These are phyloP conservation scores for Chymomyza amoena DNA, from an alignment of 2,888 invertebrate species.

Conservation along the genomic window DNA sequence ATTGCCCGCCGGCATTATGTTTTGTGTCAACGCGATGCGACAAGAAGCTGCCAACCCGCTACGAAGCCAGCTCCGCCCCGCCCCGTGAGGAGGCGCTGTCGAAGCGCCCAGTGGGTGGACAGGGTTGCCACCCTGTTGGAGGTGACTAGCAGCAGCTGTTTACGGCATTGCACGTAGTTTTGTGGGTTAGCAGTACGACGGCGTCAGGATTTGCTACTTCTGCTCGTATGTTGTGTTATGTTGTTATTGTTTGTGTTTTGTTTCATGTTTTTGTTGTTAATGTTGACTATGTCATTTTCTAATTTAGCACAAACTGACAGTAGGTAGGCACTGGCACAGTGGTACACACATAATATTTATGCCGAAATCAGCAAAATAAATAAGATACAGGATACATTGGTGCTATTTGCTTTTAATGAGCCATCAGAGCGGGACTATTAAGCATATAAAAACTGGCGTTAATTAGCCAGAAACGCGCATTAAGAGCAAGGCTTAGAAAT, in stretches of 20 bases:
- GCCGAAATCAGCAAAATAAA: constrained; percentile 58
- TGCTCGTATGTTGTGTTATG: background rate
- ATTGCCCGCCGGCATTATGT: constrained; percentile 75
- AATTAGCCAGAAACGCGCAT: background rate
- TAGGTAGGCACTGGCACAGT: constrained; percentile 29
- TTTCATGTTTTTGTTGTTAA: constrained; percentile 54
- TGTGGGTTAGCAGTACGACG: constrained; percentile 63
- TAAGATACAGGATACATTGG: constrained; percentile 6
- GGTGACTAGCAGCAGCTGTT: constrained; percentile 40
- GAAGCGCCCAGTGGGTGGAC: background rate
- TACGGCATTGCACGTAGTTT: constrained; percentile 64
- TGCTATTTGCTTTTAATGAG: background rate
- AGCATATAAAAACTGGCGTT: background rate
- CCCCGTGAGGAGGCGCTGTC: background rate
- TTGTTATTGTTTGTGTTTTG: constrained; percentile 7
- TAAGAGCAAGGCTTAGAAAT: background rate
- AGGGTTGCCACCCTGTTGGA: background rate
- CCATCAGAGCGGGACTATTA: background rate
- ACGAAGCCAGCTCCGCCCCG: background rate
- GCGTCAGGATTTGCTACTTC: background rate
- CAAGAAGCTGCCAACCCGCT: background rate
- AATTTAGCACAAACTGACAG: constrained; percentile 61
- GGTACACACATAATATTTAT: constrained; percentile 57
- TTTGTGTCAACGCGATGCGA: constrained; percentile 58
- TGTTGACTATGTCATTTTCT: constrained; percentile 72